Conservation (phyloP, 2,113 vertebrate genomes). For the Agelaius phoeniceus region DNA sequence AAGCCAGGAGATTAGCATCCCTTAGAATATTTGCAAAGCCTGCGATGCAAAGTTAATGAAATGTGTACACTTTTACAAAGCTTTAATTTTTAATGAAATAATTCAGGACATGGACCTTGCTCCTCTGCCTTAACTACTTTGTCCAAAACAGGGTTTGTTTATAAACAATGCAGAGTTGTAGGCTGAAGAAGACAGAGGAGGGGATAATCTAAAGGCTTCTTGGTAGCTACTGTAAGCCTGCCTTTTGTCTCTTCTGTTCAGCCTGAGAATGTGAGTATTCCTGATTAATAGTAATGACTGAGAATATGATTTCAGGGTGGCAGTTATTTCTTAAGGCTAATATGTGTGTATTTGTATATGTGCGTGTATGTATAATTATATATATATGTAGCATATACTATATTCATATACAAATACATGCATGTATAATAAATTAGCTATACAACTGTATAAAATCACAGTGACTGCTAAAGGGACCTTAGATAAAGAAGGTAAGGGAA, state of each 20-base stretch:
- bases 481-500: background rate
- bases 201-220: background rate
- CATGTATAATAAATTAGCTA: background rate
- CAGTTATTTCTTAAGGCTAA: background rate
- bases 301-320: background rate
- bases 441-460: background rate
- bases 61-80: conserved; percentile 77
- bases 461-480: background rate
- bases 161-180: background rate
- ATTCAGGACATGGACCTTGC: conserved; percentile 45
- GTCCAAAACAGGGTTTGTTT: conserved; percentile 22
- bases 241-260: background rate
- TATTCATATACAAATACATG: background rate
- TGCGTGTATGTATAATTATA: background rate
- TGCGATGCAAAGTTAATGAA: conserved; percentile 76
- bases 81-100: conserved; percentile 80
- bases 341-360: background rate
- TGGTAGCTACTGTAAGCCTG: background rate
- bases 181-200: background rate
- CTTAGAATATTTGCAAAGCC: conserved; percentile 79
- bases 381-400: background rate
- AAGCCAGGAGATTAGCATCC: conserved; percentile 76
- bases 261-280: background rate
- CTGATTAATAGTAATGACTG: background rate
- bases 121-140: conserved; percentile 26